phyloP scores from a whole-genome alignment of 1,140 invertebrate species.

The Drosophila azteca region DNA sequence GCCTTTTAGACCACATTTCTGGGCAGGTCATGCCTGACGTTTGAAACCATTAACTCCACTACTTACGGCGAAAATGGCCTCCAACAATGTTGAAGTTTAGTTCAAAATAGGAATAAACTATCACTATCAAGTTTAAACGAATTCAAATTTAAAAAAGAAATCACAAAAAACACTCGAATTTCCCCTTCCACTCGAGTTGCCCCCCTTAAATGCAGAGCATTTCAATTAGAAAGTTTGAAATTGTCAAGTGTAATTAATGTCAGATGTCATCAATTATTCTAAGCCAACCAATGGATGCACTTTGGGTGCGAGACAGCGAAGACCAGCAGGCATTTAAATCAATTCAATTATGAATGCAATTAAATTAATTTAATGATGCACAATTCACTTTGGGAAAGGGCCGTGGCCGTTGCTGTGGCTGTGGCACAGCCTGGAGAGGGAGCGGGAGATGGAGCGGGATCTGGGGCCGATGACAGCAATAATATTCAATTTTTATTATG shows the following conservation, averaged over 20 bases:
- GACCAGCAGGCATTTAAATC: slow-evolving; percentile 59
- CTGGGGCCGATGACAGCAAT: slow-evolving; percentile 60
- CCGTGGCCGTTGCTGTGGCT: background rate
- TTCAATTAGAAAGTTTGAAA: slow-evolving; percentile 44
- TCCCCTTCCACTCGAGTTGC: no score
- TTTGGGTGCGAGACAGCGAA: slow-evolving; percentile 7
- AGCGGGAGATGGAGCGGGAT: no score
- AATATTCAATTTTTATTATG: slow-evolving; percentile 69
- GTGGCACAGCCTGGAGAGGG: no score
- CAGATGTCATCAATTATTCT: slow-evolving; percentile 78
- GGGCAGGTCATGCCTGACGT: no score
- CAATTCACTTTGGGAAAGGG: slow-evolving; percentile 5
- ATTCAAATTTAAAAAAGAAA: no score
- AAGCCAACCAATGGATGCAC: slow-evolving; percentile 36
- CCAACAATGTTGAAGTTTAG: no score
- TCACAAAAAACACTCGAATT: no score
- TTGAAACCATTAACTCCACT: no score
- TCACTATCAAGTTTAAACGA: no score
- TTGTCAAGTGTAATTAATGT: slow-evolving; percentile 69
- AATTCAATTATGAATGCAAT: slow-evolving; percentile 81
- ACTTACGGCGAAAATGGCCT: no score
- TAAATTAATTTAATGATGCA: slow-evolving; percentile 76
- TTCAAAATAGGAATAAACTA: no score
- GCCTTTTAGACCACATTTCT: no score
- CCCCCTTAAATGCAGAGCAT: slow-evolving; percentile 28